A percentile compares a stretch with the other conserved stretches of the same genome.
phyloP scores from a whole-genome alignment of 2,113 vertebrate genomes.

The Colaptes auratus region DNA sequence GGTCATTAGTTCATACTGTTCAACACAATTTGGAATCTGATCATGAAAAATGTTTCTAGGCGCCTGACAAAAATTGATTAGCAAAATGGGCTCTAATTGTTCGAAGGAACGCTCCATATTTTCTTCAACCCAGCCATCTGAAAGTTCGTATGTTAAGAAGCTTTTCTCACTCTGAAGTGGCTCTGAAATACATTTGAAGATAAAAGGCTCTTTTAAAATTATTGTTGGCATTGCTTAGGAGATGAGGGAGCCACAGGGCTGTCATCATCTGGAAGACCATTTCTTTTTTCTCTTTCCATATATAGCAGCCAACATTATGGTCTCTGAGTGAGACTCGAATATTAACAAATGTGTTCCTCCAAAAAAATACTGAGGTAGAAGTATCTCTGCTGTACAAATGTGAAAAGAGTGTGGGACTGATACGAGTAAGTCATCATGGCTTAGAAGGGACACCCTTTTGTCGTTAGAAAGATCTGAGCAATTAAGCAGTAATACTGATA shows the following conservation, averaged over 20 bases:
- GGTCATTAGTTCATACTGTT: constrained; percentile 25
- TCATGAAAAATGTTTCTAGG: constrained; percentile 11
- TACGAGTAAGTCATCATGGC: not conserved
- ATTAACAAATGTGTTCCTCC: not conserved
- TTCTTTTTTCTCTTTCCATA: constrained; percentile 20
- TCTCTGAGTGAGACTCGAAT: not conserved
- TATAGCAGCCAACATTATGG: not conserved
- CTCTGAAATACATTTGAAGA: constrained; percentile 27
- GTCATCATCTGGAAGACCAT: constrained; percentile 18
- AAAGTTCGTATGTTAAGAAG: constrained; percentile 25
- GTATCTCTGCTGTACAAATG: not conserved
- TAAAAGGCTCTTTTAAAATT: constrained; percentile 40
- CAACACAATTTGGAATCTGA: constrained; percentile 29
- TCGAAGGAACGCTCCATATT: constrained; percentile 40
- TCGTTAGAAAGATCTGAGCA: not conserved
- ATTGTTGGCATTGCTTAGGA: constrained; percentile 27
- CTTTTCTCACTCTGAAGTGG: not conserved
- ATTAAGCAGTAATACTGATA: not conserved
- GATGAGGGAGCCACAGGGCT: constrained; percentile 11
- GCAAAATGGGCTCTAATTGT: not conserved
- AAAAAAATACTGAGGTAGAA: not conserved
- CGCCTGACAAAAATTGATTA: constrained; percentile 17
- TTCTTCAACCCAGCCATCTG: not conserved
- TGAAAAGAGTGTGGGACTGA: not conserved
- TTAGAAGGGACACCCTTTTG: not conserved